These are phyloP conservation scores for Paramuricea clavata DNA, from an alignment of 92 coral and sea anemone species.

Conservation along the genomic window DNA sequence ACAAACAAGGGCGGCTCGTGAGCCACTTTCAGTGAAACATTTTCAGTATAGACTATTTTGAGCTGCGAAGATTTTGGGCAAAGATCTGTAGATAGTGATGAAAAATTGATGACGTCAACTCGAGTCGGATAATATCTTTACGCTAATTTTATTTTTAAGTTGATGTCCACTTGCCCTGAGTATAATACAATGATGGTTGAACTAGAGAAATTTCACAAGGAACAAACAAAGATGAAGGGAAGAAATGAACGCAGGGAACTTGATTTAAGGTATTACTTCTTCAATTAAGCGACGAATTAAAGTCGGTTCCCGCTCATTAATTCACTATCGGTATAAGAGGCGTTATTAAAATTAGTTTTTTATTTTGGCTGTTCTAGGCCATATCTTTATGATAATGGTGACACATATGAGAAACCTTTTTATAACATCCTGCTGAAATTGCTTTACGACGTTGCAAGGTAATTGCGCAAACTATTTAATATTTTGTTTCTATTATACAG, in stretches of 20 bases:
- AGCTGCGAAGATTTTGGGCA: too few relatives aligned
- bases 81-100: too few relatives aligned
- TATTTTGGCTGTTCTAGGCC: constrained; percentile 72
- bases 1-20: too few relatives aligned
- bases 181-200: constrained; percentile 91
- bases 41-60: too few relatives aligned
- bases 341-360: not conserved
- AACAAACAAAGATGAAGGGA: constrained; percentile 76
- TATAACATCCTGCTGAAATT: constrained; percentile 87
- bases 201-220: constrained; percentile 89
- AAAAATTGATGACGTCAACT: too few relatives aligned
- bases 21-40: too few relatives aligned
- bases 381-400: constrained; percentile 93
- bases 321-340: too few relatives aligned
- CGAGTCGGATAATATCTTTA: too few relatives aligned
- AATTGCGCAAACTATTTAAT: constrained; percentile 41
- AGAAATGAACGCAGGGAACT: constrained; percentile 83
- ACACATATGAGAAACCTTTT: constrained; percentile 94
- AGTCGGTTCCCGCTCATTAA: too few relatives aligned
- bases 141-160: too few relatives aligned
- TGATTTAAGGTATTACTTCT: constrained; percentile 80
- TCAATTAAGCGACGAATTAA: too few relatives aligned
- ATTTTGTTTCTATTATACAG: too few relatives aligned
- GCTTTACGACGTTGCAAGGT: constrained; percentile 97
- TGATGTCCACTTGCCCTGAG: constrained; percentile 92